Base-by-base conservation (phyloP, 2,113 vertebrate genomes). In the Narcine bancroftii region DNA sequence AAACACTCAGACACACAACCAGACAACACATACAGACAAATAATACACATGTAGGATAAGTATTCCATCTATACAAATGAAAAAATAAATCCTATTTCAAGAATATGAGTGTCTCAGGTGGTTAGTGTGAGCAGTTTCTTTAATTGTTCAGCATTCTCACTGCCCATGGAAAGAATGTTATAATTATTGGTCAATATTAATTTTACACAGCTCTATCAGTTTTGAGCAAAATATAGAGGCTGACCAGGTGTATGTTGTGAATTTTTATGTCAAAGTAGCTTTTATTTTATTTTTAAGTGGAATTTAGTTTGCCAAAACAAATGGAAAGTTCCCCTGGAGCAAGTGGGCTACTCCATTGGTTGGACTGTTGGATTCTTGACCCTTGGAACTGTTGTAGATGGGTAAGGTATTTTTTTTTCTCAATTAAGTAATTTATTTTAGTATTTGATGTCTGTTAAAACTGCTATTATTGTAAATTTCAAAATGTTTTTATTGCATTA, bases 251-350 rank as follows among this genome's bases (percentile, higher is more conserved):
- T 24, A 87, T 63, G 36, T 42, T 79, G 42, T 19, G 56, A 42
- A 26, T 15, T 89, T 1, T 60, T 60, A 26, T 11, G 89, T 69
- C 47, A 45, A 45, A 69, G 19, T 26, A 1, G 17, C 21, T 91
- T 91, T 91, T 10, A 69, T 47, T 26, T 87, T 13, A 93, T 75
- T 7, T 2, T 0, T 9, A 94, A 98, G 98, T 97, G 98, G 98
- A 94, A 97, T 93, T 94, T 98, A 33, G 96, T 97, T 76, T 98
- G 98, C 92, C 69, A 93, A 0, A 93, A 96, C 0, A 94, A 95
- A 94, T 98, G 97, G 98, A 97, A 97, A 95, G 96, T 97, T 93
- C 97, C 97, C 0, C 92, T 97, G 93, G 97, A 98, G 92, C 97
- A 97, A 77, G 95, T 96, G 92, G 96, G 96, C 60, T 96, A 97